These are phyloP conservation scores for Trachelus troglodyta DNA, from an alignment of 2,888 invertebrate species.

Conservation along the genomic window DNA sequence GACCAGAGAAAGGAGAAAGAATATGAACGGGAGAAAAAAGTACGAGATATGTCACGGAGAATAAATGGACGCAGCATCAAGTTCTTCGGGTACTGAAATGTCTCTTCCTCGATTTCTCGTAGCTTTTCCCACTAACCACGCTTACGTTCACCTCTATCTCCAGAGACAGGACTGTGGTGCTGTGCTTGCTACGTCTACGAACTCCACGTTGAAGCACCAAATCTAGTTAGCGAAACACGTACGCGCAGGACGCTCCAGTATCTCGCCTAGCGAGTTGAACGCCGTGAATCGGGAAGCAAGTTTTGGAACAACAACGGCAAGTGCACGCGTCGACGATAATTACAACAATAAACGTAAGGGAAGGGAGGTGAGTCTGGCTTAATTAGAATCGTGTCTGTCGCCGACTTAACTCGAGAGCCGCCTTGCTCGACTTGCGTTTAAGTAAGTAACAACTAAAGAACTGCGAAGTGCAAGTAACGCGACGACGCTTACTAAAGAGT, in stretches of 20 bases:
- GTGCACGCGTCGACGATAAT: slow-evolving; percentile 49
- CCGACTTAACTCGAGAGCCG: slow-evolving; percentile 39
- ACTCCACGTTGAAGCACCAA: neutral
- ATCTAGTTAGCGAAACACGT: slow-evolving; percentile 28
- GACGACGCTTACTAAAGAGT: neutral
- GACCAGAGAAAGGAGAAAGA: neutral
- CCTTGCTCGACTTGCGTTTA: slow-evolving; percentile 26
- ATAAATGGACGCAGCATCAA: neutral
- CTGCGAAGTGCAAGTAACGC: slow-evolving; percentile 5
- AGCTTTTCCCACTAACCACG: neutral
- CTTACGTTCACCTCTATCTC: neutral
- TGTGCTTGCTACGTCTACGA: neutral
- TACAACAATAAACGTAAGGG: slow-evolving; percentile 54
- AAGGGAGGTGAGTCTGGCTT: slow-evolving; percentile 35
- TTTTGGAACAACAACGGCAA: slow-evolving; percentile 31
- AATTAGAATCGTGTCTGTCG: slow-evolving; percentile 55
- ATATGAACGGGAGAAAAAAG: neutral
- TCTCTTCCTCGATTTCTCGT: neutral
- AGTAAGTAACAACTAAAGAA: slow-evolving; percentile 5
- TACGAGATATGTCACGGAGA: neutral
- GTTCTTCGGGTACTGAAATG: neutral
- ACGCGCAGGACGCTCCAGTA: slow-evolving; percentile 28
- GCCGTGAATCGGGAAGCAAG: slow-evolving; percentile 32
- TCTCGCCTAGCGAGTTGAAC: slow-evolving; percentile 21
- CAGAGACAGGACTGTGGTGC: neutral